Base-by-base conservation (phyloP, 2,888 invertebrate species). In the Tipula lateralis region DNA sequence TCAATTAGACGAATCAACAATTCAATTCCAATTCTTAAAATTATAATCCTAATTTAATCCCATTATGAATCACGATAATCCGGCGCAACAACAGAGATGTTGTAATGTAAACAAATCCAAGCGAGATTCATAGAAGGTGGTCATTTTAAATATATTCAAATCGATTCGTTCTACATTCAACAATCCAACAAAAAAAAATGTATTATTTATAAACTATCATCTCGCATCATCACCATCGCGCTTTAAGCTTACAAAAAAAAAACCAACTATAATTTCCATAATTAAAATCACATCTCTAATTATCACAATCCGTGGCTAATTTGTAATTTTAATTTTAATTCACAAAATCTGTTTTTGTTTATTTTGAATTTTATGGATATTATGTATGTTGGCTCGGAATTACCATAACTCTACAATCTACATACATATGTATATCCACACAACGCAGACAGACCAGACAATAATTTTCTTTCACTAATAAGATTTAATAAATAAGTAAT, bases 241-340 rank as follows among this genome's bases (percentile, higher is more conserved):
- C n/a, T n/a, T n/a, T n/a, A n/a, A n/a, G n/a, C n/a, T n/a, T 9
- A 7, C 9, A 66, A 66, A 66, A 66, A 19, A 50, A 39, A 66
- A n/a, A n/a, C n/a, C n/a, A n/a, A n/a, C n/a, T n/a, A n/a, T 66
- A 66, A 66, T 66, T 66, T 66, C 66, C 66, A 66, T 66, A 66
- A 66, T 66, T 66, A 66, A 66, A 66, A 66, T 66, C 66, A 66
- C 66, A 66, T 66, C 66, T n/a, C n/a, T 66, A 66, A 66, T 66
- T 66, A 66, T 24, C 66, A 66, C 1, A n/a, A 66, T 66, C 24
- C 66, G 66, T 66, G 3, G 66, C 66, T 66, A 66, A 66, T 66
- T 66, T 66, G 6, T 66, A 66, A 66, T 44, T 44, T 44, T 44
- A 44, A 44, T 66, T 66, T 66, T 66, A 66, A 66, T 66, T 66